Percentiles rank a stretch among this genome's conserved stretches.
These are phyloP conservation scores for Aurelia aurita complex sp. Pacific DNA, from an alignment of 30 jellyfish, hydroid and myxozoan genomes.

Conservation along the genomic window DNA sequence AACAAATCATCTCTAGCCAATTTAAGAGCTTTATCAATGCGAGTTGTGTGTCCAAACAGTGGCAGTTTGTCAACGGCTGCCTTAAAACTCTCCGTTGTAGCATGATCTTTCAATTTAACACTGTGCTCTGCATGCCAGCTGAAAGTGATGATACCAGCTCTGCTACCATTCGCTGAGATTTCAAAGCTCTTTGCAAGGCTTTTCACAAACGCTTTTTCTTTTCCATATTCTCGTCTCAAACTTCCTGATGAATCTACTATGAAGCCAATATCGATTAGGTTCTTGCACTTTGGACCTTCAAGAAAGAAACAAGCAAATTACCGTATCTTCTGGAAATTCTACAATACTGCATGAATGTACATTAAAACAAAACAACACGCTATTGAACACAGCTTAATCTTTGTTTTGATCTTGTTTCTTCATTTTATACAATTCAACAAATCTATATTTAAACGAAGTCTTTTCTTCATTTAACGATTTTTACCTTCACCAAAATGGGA, in stretches of 20 bases:
- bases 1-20: slow-evolving; percentile 67
- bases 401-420: too few relatives aligned
- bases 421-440: too few relatives aligned
- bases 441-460: too few relatives aligned
- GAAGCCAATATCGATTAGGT: slow-evolving; percentile 69
- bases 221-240: slow-evolving; percentile 59
- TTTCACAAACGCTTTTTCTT: slow-evolving; percentile 87
- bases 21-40: slow-evolving; percentile 86
- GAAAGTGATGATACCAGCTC: slow-evolving; percentile 87
- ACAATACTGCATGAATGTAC: too few relatives aligned
- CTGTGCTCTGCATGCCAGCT: slow-evolving; percentile 83
- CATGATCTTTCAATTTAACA: slow-evolving; percentile 53
- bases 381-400: too few relatives aligned
- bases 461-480: too few relatives aligned
- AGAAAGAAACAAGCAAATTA: neutral
- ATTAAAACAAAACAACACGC: too few relatives aligned
- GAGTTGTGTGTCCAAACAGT: slow-evolving; percentile 78
- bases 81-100: slow-evolving; percentile 37
- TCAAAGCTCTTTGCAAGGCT: slow-evolving; percentile 65
- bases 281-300: neutral
- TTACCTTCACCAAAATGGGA: too few relatives aligned
- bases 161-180: slow-evolving; percentile 64
- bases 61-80: slow-evolving; percentile 82
- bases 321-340: too few relatives aligned
- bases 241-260: slow-evolving; percentile 91